These are phyloP conservation scores for Pedionomus torquatus DNA, from an alignment of 2,113 vertebrate species.

Conservation along the genomic window DNA sequence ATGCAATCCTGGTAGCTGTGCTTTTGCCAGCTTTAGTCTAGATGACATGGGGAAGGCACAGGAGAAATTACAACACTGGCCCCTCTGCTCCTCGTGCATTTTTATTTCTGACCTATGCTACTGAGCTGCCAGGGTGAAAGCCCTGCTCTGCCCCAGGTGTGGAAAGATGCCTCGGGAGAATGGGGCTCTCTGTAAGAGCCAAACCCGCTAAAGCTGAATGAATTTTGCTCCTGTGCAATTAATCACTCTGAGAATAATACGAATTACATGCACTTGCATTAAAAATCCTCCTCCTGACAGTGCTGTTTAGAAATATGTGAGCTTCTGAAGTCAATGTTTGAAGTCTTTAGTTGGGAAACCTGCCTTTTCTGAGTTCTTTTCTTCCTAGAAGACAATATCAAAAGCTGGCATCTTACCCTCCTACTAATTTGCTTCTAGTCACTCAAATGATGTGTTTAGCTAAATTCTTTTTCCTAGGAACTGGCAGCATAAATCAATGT, in stretches of 20 bases:
- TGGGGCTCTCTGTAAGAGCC: not conserved
- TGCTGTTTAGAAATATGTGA: not conserved
- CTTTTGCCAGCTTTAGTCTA: not conserved
- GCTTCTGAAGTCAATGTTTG: conserved; percentile 1
- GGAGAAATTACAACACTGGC: not conserved
- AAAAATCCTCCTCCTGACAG: not conserved
- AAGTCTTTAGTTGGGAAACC: not conserved
- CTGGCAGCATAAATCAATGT: not conserved
- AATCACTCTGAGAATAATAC: not conserved
- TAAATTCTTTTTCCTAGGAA: not conserved
- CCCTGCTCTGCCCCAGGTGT: accelerated
- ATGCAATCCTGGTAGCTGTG: not conserved
- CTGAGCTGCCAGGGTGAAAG: not conserved
- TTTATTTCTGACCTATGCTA: not conserved
- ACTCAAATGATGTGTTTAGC: not conserved
- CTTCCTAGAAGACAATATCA: not conserved
- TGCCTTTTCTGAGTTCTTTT: not conserved
- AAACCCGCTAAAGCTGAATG: accelerated
- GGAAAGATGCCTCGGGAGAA: not conserved
- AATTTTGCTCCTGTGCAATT: not conserved
- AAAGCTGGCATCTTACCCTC: not conserved
- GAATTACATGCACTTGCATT: not conserved
- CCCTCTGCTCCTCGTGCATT: not conserved
- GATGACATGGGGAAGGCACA: not conserved
- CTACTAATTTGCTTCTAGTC: conserved; percentile 15